Evolutionary conservation across 2,888 invertebrate species (phyloP), one percentile per base, ranked within the genome.

Genomic region (Tolmerus cingulatus): DNA sequence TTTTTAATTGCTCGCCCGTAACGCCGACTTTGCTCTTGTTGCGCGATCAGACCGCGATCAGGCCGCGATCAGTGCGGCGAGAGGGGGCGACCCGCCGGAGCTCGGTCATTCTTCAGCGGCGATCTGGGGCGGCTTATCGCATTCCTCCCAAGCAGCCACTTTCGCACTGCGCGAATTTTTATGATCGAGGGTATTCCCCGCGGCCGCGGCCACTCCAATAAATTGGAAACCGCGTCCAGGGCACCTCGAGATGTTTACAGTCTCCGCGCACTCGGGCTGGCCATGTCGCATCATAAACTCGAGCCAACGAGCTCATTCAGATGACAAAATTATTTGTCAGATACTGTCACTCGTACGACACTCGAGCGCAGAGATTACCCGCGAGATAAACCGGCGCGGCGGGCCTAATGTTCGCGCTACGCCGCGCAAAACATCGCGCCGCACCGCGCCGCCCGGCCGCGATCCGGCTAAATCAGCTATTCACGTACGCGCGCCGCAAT

Each of bases 301-400:
- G 12, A 57, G 46, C 37, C 74, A 85, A 85, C 40, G 82, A 57
- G 74, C 85, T 76, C 37, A 55, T 79, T 79, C 66, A 85, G 55
- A 79, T 88, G 88, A 88, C 88, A 87, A 88, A 88, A 88, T 88
- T 88, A 88, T 88, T 88, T 88, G 88, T 88, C 88, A 88, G 88
- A 88, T 88, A 74, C 79, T 84, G 84, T 84, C 78, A 78, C 77
- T 37, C 76, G 51, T 27, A 43, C 40, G 34, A 34, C 78, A 74
- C 85, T 74, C 74, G 74, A 74, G 85, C 19, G 85, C 43, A 74
- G 34, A 84, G 85, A 85, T 85, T 74, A 19, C 74, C 19, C 57
- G 30, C 43, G 3, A 74, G 85, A 85, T 85, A 85, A 85, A 43
- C 4, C 37, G 27, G 30, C 34, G 16, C 34, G 51, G 34, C 57